These are phyloP conservation scores for Nylanderia fulva DNA, from an alignment of 1,140 invertebrate species.

Conservation along the genomic window DNA sequence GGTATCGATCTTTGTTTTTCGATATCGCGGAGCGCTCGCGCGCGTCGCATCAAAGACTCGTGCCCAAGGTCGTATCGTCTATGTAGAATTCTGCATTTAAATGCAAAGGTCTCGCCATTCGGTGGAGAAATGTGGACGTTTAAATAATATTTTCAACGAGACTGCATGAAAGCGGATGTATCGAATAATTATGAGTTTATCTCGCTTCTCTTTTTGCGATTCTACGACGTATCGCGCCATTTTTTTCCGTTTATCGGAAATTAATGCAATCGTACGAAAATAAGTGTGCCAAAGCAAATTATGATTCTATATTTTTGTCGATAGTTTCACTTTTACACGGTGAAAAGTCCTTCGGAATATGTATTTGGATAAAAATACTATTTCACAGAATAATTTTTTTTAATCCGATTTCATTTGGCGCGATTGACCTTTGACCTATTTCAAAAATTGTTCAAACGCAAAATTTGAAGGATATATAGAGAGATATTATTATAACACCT, in stretches of 20 bases:
- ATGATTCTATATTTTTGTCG: conserved; percentile 11
- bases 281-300: background rate
- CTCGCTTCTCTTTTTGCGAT: background rate
- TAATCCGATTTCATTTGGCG: background rate
- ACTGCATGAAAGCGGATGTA: background rate
- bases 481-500: background rate
- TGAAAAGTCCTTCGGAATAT: background rate
- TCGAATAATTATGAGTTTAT: background rate
- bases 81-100: background rate
- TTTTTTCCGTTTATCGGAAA: conserved; percentile 27
- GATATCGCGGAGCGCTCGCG: no score
- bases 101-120: background rate
- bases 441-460: background rate
- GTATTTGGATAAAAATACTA: background rate
- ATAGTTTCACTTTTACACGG: conserved; percentile 35
- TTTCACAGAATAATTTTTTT: background rate
- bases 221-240: background rate
- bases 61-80: background rate
- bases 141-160: background rate
- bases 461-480: background rate
- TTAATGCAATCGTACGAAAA: conserved; percentile 34
- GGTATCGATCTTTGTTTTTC: background rate
- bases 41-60: background rate
- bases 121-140: background rate
- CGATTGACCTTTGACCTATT: background rate